Conservation (phyloP, 2,113 vertebrate genomes). For the Pitta sordida region DNA sequence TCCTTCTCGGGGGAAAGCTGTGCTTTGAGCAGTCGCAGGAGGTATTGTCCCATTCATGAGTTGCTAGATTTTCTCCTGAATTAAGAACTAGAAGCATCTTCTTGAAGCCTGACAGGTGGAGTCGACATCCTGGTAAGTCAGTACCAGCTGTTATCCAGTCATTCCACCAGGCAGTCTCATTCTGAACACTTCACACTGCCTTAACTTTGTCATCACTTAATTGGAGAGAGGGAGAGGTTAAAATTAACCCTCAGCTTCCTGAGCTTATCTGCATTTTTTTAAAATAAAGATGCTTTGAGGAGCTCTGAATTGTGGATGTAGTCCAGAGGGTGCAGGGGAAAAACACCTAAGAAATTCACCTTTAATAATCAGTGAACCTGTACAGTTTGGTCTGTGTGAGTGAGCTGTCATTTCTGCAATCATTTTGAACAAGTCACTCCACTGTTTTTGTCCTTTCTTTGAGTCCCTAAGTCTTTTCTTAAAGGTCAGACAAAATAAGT, state of each 20-base stretch:
- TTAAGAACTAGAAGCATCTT: neutral
- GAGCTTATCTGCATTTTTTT: neutral
- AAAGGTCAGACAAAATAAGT: neutral
- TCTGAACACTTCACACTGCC: neutral
- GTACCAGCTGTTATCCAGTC: neutral
- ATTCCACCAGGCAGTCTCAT: neutral
- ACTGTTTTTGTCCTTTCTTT: neutral
- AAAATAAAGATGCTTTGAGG: neutral
- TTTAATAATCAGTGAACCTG: neutral
- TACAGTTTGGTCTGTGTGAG: neutral
- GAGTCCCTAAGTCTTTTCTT: neutral
- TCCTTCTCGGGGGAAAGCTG: neutral
- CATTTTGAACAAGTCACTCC: neutral
- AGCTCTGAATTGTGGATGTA: neutral
- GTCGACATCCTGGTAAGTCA: neutral
- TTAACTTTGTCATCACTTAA: neutral
- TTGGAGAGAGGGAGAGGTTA: neutral
- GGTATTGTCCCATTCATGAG: neutral
- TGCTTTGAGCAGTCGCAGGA: neutral
- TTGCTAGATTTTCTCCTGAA: neutral
- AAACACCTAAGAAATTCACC: neutral
- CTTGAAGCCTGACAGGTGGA: neutral
- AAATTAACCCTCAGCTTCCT: neutral
- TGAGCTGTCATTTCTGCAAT: neutral
- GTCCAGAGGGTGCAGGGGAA: neutral